Evolutionary conservation across 2,113 vertebrate species (phyloP), one percentile per base, ranked within the genome.

Genomic region (Centropristis striata): DNA sequence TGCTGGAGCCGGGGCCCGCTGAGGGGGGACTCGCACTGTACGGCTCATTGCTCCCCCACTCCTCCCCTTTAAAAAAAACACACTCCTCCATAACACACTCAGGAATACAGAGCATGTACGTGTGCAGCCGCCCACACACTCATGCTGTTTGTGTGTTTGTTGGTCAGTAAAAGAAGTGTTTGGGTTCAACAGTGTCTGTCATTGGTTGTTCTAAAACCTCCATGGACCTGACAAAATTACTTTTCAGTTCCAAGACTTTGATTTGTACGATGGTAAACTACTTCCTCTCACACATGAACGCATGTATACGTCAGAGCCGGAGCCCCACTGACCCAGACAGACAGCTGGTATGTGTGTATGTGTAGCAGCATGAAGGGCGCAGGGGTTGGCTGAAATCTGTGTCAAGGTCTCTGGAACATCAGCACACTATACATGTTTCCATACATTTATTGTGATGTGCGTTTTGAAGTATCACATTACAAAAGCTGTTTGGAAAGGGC

Each of bases 1-100:
- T 54, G 82, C 83, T 88, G 84, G 69, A 90, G 85, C 66, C 4
- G 77, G 91, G 90, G 87, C 87, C 86, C 51, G 0, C 46, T 23
- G 20, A 87, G 54, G 90, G 91, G 88, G 92, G 71, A 66, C 79
- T 74, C 9, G 0, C 32, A 32, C 32, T 32, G 32, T 2, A 89
- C 63, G 7, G 67, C n/a, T 5, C 44, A 67, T 2, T 5, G 2
- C 10, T 44, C 42, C 36, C 13, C 8, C n/a, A n/a, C 18, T 27
- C 23, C 41, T 21, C 57, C 41, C 41, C n/a, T 47, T 37, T 44
- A 61, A 15, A 12, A 47, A 70, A 66, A 74, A 57, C 27, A 8
- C 11, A 69, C 57, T 53, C 82, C 61, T 63, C 59, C 75, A 47
- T 46, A 61, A 71, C 65, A 75, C 46, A 57, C 15, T 21, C 25